phyloP scores from a whole-genome alignment of 2,797 vertebrate species.

The Babyrousa celebensis region DNA sequence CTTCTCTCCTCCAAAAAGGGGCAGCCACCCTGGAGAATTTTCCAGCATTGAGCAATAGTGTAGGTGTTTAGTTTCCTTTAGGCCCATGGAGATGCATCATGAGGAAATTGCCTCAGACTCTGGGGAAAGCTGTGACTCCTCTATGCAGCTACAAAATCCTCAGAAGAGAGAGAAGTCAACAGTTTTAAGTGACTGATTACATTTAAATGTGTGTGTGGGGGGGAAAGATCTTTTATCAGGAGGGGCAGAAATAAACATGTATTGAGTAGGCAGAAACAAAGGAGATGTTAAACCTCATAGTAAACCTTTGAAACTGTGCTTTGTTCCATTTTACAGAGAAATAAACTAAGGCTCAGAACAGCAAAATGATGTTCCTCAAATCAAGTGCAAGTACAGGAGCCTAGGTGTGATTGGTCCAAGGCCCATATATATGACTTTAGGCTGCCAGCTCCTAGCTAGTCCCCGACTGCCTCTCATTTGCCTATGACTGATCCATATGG shows the following conservation, averaged over 20 bases:
- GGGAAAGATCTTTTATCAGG: not conserved
- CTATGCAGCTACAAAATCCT: slow-evolving; percentile 62
- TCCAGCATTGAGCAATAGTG: slow-evolving; percentile 72
- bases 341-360: slow-evolving; percentile 14
- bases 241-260: slow-evolving; percentile 35
- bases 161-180: slow-evolving; percentile 34
- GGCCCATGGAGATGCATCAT: slow-evolving; percentile 51
- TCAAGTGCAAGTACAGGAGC: not conserved
- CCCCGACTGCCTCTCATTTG: not conserved
- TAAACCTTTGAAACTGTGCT: not conserved
- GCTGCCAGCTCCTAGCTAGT: not conserved
- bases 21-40: slow-evolving; percentile 71
- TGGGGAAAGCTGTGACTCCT: slow-evolving; percentile 56
- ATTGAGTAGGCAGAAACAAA: not conserved
- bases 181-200: slow-evolving; percentile 37
- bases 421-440: not conserved
- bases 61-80: slow-evolving; percentile 77
- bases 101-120: slow-evolving; percentile 74
- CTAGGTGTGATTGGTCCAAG: not conserved
- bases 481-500: not conserved
- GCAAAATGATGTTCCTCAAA: not conserved
- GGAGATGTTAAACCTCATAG: slow-evolving; percentile 7
- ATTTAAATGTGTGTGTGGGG: not conserved
- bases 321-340: slow-evolving; percentile 54
- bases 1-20: not conserved